Conservation (phyloP, 2,888 invertebrate genomes). For the Philaethria dido region DNA sequence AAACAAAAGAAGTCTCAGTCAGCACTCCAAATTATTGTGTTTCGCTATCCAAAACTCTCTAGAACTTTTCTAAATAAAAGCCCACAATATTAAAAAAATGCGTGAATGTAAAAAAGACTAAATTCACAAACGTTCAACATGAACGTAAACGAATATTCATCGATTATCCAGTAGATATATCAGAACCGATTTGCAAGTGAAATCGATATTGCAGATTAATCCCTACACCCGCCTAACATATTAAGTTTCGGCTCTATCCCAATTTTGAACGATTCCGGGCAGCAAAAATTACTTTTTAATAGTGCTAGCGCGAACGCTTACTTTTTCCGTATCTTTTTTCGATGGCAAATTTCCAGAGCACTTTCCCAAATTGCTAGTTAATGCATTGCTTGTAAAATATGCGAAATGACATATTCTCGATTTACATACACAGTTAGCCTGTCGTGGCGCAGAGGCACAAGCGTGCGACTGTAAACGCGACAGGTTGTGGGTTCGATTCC, state of each 20-base stretch:
- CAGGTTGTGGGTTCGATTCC: too few relatives aligned
- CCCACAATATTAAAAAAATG: neutral
- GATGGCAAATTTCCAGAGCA: slow-evolving; percentile 32
- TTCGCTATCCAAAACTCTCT: too few relatives aligned
- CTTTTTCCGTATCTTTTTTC: slow-evolving; percentile 27
- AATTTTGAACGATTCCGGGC: slow-evolving; percentile 15
- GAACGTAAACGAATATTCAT: neutral
- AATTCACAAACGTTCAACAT: neutral
- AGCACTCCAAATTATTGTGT: too few relatives aligned
- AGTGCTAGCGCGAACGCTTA: slow-evolving; percentile 13
- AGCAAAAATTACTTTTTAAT: slow-evolving; percentile 32
- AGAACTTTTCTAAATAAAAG: too few relatives aligned
- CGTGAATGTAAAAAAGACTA: neutral
- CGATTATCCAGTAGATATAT: neutral
- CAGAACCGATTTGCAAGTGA: neutral
- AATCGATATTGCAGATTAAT: slow-evolving; percentile 16
- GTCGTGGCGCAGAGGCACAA: too few relatives aligned
- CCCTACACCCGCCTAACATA: slow-evolving; percentile 8
- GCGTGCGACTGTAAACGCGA: too few relatives aligned
- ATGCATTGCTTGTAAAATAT: slow-evolving; percentile 12
- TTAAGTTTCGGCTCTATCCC: slow-evolving; percentile 15
- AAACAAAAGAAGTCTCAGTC: too few relatives aligned
- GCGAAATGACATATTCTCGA: neutral
- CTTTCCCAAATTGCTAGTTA: slow-evolving; percentile 22
- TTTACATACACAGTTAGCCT: too few relatives aligned